Evolutionary conservation across 2,113 vertebrate genomes (phyloP), one percentile per base, ranked within the genome.

Genomic region (Takifugu bimaculatus): DNA sequence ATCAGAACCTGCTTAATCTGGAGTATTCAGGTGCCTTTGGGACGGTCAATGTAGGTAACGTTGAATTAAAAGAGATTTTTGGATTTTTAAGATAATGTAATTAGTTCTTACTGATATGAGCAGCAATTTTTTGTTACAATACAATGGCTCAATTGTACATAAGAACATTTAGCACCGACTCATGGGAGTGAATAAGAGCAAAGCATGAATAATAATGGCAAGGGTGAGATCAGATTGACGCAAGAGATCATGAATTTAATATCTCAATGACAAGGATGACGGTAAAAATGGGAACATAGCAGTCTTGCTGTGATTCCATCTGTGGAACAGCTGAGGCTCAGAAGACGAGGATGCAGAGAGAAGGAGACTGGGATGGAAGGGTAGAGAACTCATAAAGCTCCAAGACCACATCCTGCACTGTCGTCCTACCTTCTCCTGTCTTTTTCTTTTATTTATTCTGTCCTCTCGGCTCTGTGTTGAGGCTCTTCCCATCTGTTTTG

Each of bases 311-410:
- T 85, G 79, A 79, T 75, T 77, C 51, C 85, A 85, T 83, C 75
- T 85, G 79, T 55, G 56, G 51, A 72, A 57, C 83, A 84, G 81
- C 83, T 83, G 85, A 85, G 68, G 71, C 26, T 54, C 15, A 48
- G 72, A 68, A 79, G 53, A 26, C 26, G 57, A 45, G 63, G 47
- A 26, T 20, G 45, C 48, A 55, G 57, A 53, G 4, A 47, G 29
- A 66, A 27, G 11, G 47, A 50, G 39, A 26, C 25, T 43, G 42
- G 47, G 43, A 49, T 27, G 70, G 47, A 56, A 67, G 35, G 15
- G 52, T 6, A 20, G 26, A 20, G 20, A 20, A 20, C 20, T 20
- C 20, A 20, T 20, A 20, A 20, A 20, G 20, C 20, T 20, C 20
- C 20, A 20, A 20, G 20, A 20, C 20, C 35, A 39, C 35, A 39